Conservation (phyloP, 2,113 vertebrate species). For the Salminus brasiliensis region DNA sequence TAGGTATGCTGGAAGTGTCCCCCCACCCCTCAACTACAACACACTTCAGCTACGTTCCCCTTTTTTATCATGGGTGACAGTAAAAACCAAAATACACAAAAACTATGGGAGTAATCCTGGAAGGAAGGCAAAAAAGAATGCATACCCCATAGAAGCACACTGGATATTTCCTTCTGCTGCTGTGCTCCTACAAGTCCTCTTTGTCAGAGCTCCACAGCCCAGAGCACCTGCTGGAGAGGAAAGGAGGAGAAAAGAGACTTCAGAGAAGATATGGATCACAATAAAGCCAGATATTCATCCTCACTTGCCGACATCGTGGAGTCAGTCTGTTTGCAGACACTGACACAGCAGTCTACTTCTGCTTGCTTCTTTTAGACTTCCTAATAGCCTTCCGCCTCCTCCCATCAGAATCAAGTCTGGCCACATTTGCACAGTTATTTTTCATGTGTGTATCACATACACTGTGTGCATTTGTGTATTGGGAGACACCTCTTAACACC, state of each 20-base stretch:
- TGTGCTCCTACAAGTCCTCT: slow-evolving; percentile 4
- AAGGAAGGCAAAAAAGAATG: background rate
- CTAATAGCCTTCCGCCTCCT: background rate
- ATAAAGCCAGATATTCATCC: slow-evolving; percentile 52
- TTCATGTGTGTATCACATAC: no score
- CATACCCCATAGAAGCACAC: background rate
- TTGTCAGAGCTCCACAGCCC: slow-evolving; percentile 53
- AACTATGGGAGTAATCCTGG: background rate
- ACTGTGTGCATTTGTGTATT: no score
- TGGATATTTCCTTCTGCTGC: background rate
- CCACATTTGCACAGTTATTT: background rate
- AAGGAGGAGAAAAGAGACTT: slow-evolving; percentile 44
- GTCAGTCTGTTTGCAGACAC: slow-evolving; percentile 32
- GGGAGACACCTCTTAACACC: no score
- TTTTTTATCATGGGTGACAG: no score
- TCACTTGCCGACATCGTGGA: slow-evolving; percentile 31
- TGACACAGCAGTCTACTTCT: background rate
- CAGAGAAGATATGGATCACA: slow-evolving; percentile 51
- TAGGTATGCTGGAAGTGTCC: no score
- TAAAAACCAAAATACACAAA: no score
- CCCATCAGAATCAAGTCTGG: background rate
- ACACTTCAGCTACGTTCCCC: no score
- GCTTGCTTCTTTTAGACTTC: slow-evolving; percentile 24
- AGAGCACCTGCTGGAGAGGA: slow-evolving; percentile 45
- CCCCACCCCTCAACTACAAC: no score